Base-by-base conservation (phyloP, 1,140 invertebrate species). In the Aphelinus atriplicis region DNA sequence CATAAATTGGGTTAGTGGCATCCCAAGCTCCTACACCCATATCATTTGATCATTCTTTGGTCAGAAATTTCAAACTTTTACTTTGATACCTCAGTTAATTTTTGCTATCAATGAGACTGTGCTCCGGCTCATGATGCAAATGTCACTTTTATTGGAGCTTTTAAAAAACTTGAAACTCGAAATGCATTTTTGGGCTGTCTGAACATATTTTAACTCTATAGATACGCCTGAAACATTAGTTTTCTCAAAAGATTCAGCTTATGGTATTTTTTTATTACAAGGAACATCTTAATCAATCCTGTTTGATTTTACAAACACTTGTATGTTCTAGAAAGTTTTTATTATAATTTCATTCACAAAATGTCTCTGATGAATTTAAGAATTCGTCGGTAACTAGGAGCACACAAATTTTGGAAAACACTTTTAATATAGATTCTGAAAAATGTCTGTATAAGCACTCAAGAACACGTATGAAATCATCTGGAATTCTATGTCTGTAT, bases 1-100 rank as follows among this genome's bases (percentile, higher is more conserved):
- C 86, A 88, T 85, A 88, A 88, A 88, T 87, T 87, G 85, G 85
- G 87, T 88, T 88, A 88, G 88, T 87, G 85, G 87, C 87, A 80
- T 84, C 78, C 86, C 71, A 69, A 68, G 65, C 51, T 73, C 60
- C 71, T 72, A 76, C 67, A 77, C 75, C 75, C 60, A 69, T 73
- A 69, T 77, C 70, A 64, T 67, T 67, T 71, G 63, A 67, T 76
- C 61, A 76, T 72, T 63, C 73, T 75, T 73, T 73, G 58, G 58
- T 73, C 65, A 66, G 65, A 64, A 71, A 68, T 77, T 77, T 77
- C 68, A 71, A 53, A 75, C 42, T 57, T 71, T 72, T 69, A 76
- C 51, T 71, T 76, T 72, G 71, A 73, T 77, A 77, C 75, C 71
- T 77, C 71, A 69, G 7, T 77, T 73, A 69, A 77, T 0, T 73